phyloP scores from a whole-genome alignment of 2,113 vertebrate genomes.

The Mustela lutreola region DNA sequence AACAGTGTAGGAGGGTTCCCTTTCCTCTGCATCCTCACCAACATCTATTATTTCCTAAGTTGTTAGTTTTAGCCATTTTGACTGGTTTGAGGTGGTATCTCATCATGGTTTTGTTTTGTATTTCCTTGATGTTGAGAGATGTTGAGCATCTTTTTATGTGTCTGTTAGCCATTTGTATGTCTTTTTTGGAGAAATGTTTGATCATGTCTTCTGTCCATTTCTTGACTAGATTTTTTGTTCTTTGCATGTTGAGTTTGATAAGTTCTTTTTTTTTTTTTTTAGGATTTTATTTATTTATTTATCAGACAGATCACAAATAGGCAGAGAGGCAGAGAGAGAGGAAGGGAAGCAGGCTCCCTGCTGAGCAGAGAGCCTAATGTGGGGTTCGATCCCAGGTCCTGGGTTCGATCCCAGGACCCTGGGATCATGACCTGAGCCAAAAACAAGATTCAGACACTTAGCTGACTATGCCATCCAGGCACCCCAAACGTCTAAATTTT shows the following conservation, averaged over 20 bases:
- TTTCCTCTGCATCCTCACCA: neutral
- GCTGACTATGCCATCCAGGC: too few species aligned
- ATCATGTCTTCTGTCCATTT: neutral
- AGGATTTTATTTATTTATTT: too few species aligned
- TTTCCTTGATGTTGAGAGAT: neutral
- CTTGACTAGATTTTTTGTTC: neutral
- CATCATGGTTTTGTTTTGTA: neutral
- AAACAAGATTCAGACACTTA: too few species aligned
- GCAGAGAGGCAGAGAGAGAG: too few species aligned
- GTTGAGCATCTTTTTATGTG: neutral
- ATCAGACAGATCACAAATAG: too few species aligned
- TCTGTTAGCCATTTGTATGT: too few species aligned
- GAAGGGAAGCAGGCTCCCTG: too few species aligned
- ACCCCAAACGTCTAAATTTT: neutral
- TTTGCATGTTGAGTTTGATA: neutral
- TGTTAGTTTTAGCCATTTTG: neutral
- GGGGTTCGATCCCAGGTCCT: too few species aligned
- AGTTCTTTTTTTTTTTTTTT: neutral
- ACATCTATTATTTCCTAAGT: neutral
- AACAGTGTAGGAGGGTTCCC: neutral
- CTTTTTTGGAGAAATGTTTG: neutral
- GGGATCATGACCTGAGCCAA: too few species aligned
- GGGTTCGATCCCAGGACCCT: too few species aligned
- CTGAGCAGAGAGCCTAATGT: too few species aligned
- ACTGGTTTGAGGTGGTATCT: neutral